phyloP scores from a whole-genome alignment of 1,140 invertebrate species.

The Drosophila parvula region DNA sequence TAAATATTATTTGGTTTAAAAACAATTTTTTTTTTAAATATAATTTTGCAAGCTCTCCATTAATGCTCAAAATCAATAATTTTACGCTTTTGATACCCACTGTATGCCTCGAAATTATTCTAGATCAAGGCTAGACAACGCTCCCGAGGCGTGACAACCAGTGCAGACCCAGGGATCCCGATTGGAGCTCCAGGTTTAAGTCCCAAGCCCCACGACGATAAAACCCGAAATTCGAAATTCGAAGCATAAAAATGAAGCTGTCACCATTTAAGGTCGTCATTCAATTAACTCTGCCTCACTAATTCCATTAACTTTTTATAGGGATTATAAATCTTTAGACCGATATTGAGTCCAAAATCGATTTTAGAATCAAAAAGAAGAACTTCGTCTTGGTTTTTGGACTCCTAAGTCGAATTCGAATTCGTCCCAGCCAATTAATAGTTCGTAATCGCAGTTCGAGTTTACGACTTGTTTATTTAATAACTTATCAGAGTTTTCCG shows the following conservation, averaged over 20 bases:
- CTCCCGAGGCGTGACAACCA: conserved; percentile 30
- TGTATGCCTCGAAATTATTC: conserved; percentile 9
- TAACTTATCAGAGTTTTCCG: conserved; percentile 70
- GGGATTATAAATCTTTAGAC: conserved; percentile 39
- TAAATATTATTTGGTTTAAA: neutral
- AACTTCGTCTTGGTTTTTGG: conserved; percentile 8
- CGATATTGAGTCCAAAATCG: conserved; percentile 10
- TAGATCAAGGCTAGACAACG: conserved; percentile 18
- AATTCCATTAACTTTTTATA: conserved; percentile 52
- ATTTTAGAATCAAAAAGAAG: conserved; percentile 2
- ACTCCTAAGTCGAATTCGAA: neutral
- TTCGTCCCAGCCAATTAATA: conserved; percentile 38
- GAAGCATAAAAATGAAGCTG: conserved; percentile 31
- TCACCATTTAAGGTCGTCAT: conserved; percentile 32
- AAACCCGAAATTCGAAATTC: conserved; percentile 3
- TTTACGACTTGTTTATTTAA: conserved; percentile 72
- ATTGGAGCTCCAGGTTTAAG: too few species aligned
- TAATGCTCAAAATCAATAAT: neutral
- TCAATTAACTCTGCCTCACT: conserved; percentile 47
- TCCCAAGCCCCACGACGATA: neutral
- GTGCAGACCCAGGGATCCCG: conserved; percentile 18
- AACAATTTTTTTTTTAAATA: too few species aligned
- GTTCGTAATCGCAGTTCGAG: conserved; percentile 36
- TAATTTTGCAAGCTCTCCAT: too few species aligned
- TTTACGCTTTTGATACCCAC: conserved; percentile 10